Evolutionary conservation across 2,797 vertebrate species (phyloP), one percentile per base, ranked within the genome.

Genomic region (Acestrorhynchus altus): DNA sequence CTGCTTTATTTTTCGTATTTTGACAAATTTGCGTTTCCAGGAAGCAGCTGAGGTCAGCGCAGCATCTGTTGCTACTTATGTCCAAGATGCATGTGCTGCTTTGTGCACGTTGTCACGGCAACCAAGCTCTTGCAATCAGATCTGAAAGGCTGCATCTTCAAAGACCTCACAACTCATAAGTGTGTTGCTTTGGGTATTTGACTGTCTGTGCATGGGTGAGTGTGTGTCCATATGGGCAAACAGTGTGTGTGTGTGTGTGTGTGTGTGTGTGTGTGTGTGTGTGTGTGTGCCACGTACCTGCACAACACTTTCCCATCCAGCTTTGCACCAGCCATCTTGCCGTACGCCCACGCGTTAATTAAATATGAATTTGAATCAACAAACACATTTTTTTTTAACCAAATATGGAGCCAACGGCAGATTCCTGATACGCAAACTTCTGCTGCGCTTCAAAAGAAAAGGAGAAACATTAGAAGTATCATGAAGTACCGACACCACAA

Each of bases 41-140:
- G 95, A 96, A 96, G 96, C 91, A 90, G 92, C 93, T 95, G 93
- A 95, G 95, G 95, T 97, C 95, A 96, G 90, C 79, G 80, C 90
- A 86, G 94, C 95, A 97, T 96, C 96, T 96, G 95, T 95, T 96
- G 95, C 89, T 96, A 91, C 94, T 96, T 97, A 96, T 88, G 90
- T 90, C 82, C 89, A 89, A 91, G 91, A 92, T 93, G 92, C 90
- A 91, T 89, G 88, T 80, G 89, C 87, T 92, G 90, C 91, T 92
- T 92, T 93, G 92, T 90, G 88, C 92, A 88, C 87, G 92, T 95
- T 93, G 93, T 93, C 89, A 87, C 87, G 91, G 92, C 87, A 93
- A 92, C 91, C 80, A 81, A 88, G 89, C 88, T 88, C 86, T 59
- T 85, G 84, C 92, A 94, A 93, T 94, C 93, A 94, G 92, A 94